A percentile compares a stretch with the other conserved stretches of the same genome.
These are phyloP conservation scores for Rhynchomys soricoides DNA, from an alignment of 2,113 vertebrate genomes.

Conservation along the genomic window DNA sequence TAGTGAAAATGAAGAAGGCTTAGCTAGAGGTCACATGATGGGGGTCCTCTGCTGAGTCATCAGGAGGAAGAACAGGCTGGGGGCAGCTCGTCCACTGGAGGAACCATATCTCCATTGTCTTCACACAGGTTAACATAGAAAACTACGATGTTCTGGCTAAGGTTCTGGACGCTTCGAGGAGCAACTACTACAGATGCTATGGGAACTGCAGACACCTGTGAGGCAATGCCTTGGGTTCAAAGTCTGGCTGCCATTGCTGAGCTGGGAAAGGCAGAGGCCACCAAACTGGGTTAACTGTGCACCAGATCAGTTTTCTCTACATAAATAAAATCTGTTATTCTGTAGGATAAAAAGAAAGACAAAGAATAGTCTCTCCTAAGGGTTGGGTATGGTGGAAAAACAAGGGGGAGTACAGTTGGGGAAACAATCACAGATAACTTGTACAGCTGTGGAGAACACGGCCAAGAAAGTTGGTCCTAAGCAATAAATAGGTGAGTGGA, in stretches of 20 bases:
- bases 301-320: neutral
- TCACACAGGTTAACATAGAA: neutral
- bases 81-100: neutral
- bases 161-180: neutral
- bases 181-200: neutral
- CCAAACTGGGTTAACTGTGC: neutral
- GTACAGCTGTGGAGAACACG: neutral
- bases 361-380: neutral
- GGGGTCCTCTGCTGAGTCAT: neutral
- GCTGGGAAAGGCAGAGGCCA: neutral
- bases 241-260: neutral
- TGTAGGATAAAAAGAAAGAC: neutral
- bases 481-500: neutral
- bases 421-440: neutral
- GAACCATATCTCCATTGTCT: neutral
- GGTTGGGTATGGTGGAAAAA: neutral
- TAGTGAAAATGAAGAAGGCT: neutral
- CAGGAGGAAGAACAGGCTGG: too few relatives aligned
- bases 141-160: neutral
- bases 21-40: neutral
- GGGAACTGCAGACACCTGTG: neutral
- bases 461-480: neutral
- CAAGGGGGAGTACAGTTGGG: neutral
- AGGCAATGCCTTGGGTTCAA: neutral
- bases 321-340: neutral